These are phyloP conservation scores for Dreissena rostriformis DNA, from an alignment of 1,140 invertebrate species.

Conservation along the genomic window DNA sequence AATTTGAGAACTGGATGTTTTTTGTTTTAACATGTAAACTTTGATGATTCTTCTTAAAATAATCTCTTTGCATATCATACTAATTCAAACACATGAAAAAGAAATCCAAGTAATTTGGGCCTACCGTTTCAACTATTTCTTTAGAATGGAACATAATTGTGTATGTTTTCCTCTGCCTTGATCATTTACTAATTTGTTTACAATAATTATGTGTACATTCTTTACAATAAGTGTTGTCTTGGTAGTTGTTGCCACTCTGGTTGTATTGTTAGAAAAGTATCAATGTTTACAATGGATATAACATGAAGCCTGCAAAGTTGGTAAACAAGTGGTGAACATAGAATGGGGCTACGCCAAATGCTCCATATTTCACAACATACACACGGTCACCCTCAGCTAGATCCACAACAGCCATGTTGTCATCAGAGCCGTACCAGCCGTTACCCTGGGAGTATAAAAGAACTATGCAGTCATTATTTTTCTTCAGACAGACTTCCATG, in stretches of 20 bases:
- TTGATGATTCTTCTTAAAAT: too few relatives aligned
- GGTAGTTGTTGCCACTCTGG: not conserved
- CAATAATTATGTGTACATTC: too few relatives aligned
- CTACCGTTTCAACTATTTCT: too few relatives aligned
- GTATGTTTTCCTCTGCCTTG: too few relatives aligned
- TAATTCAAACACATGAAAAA: too few relatives aligned
- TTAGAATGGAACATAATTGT: too few relatives aligned
- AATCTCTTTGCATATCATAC: too few relatives aligned
- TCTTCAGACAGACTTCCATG: not conserved
- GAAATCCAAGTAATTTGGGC: too few relatives aligned
- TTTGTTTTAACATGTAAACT: too few relatives aligned
- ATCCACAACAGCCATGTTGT: constrained; percentile 18
- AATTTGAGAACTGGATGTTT: too few relatives aligned
- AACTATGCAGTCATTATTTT: not conserved
- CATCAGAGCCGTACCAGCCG: not conserved
- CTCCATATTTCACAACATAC: constrained; percentile 4
- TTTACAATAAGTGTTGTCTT: not conserved
- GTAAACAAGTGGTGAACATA: constrained; percentile 6
- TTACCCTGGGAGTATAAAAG: not conserved
- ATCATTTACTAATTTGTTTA: too few relatives aligned
- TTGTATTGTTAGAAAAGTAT: not conserved
- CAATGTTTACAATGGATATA: not conserved
- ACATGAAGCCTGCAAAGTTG: constrained; percentile 14
- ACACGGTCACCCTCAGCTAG: constrained; percentile 3
- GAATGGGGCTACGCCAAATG: not conserved